Percentiles rank a stretch among this genome's conserved stretches.
phyloP scores from a whole-genome alignment of 2,797 vertebrate genomes.

The Dryobates pubescens region DNA sequence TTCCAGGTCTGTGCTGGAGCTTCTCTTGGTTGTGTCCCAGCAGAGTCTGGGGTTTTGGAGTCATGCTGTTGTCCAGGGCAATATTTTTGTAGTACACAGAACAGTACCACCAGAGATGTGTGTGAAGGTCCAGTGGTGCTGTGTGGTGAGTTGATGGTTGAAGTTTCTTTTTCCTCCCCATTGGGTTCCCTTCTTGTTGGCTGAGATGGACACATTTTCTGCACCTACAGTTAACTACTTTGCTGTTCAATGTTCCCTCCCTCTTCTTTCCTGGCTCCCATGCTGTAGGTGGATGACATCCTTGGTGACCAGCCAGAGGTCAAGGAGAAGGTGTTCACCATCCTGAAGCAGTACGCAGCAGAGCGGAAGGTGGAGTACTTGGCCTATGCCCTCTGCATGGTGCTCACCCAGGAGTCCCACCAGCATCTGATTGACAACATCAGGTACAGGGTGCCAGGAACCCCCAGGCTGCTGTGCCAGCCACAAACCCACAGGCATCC shows the following conservation, averaged over 20 bases:
- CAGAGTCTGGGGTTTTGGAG: neutral
- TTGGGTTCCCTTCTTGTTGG: rapidly evolving
- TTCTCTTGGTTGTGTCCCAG: neutral
- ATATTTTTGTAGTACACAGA: rapidly evolving
- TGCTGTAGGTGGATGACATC: constrained; percentile 88
- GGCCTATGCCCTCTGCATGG: constrained; percentile 86
- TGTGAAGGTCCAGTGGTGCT: neutral
- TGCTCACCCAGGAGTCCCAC: constrained; percentile 86
- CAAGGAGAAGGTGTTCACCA: constrained; percentile 88
- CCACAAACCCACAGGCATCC: rapidly evolving
- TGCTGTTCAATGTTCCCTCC: neutral
- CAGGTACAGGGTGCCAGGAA: constrained; percentile 80
- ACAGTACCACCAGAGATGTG: rapidly evolving
- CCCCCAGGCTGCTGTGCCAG: rapidly evolving
- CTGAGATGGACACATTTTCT: rapidly evolving
- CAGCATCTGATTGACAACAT: constrained; percentile 90
- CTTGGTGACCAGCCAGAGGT: constrained; percentile 86
- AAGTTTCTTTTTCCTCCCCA: neutral
- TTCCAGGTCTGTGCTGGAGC: neutral
- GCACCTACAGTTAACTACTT: rapidly evolving
- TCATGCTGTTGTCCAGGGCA: rapidly evolving
- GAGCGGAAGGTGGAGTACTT: constrained; percentile 91
- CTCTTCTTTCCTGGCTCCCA: neutral
- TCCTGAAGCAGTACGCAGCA: constrained; percentile 91
- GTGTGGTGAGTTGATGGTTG: too few relatives aligned